Evolutionary conservation across 2,113 vertebrate genomes (phyloP), one percentile per base, ranked within the genome.

Genomic region (Xenotilapia longispinis): DNA sequence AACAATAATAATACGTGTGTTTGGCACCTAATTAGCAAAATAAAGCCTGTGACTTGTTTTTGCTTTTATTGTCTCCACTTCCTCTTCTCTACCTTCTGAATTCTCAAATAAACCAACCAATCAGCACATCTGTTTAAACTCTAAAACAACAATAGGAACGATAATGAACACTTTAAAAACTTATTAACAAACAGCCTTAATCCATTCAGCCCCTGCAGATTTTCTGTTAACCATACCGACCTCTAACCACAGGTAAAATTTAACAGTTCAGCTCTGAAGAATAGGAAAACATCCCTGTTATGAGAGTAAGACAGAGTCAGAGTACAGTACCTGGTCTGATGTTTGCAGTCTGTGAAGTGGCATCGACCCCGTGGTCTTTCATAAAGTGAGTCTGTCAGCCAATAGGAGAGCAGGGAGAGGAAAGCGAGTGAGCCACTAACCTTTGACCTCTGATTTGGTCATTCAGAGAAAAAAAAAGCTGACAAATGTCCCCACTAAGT

Each of bases 341-440:
- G 83, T 42, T n/a, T 26, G 19, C 42, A 15, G 58, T 53, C 51
- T 6, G 19, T 47, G 15, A 80, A 73, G 42, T 87, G 73, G 2
- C 4, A 2, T 65, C 2, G 7, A 83, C 38, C 38, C 45, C 33
- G 4, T 55, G 8, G 63, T 21, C 85, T 31, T n/a, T 15, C 10
- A 40, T 31, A 23, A 70, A 65, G 3, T 36, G 23, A 10, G 5
- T 19, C 40, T 5, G 2, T 4, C 21, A 3, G 65, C 84, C 85
- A 92, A 90, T 88, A 9, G 11, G 58, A 84, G 42, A 31, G 23
- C 84, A 78, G 47, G 86, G 53, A 79, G 84, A 79, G 84, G 81
- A 55, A 55, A 55, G 21, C 21, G 1, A 23, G 11, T 13, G 53
- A 55, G 53, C 53, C 53, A 55, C 21, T 55, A 13, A 23, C 53